Base-by-base conservation (phyloP, 92 coral and sea anemone species). In the Porites evermanni region DNA sequence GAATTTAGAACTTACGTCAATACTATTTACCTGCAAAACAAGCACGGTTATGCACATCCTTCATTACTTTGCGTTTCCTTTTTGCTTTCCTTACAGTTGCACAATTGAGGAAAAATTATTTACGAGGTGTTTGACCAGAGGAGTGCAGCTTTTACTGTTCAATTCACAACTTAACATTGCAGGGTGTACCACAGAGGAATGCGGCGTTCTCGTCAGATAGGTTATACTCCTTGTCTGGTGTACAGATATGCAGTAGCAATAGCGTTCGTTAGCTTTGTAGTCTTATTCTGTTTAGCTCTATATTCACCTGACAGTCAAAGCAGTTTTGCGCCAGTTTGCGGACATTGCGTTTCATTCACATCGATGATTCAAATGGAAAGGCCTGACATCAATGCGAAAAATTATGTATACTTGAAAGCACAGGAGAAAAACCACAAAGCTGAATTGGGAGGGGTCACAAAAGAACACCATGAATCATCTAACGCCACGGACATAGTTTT, bases 401-500 rank as follows among this genome's bases (percentile, higher is more conserved):
- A 11, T 11, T 63, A 63, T 63, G 7, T 2, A 3, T 4, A 18
- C 17, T 18, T 3, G 9, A 18, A 8, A 18, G 11, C 17, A 50
- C 59, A 18, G 23, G 63, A 24, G 80, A 2, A 59, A 11, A 64
- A 14, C 3, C 19, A 3, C 9, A 0, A 14, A 21, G 20, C 14
- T 32, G 24, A 8, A 60, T 9, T 60, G 70, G 4, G 59, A 54
- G 59, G 32, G 1, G n/a, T 4, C 17, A 47, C 32, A n/a, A 11
- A 8, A 12, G 23, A 53, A 1, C 3, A 50, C 20, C 9, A 19
- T 8, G 50, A 8, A 53, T 13, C 16, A 17, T 26, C 67, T 2
- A 80, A 80, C 67, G 75, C 67, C 11, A 80, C 84, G 12, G 17
- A 21, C 14, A 2, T 80, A 14, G 84, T 80, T 51, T 65, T 80